Evolutionary conservation across 2,888 invertebrate species (phyloP).

Genomic region (Acleris holmiana): DNA sequence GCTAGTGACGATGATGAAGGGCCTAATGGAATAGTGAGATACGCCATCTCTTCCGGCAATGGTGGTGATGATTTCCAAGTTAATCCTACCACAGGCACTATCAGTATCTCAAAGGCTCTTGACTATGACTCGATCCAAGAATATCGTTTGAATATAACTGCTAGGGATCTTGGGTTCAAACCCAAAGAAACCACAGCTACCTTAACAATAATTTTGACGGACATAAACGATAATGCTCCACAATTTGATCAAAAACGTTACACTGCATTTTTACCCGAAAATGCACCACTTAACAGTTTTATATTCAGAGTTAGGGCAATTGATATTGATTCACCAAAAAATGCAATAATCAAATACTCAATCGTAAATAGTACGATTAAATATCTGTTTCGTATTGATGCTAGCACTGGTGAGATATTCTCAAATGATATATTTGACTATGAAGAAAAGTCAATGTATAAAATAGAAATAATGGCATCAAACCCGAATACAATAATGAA

Average conservation of each 20-base stretch:
- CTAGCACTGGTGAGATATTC: constrained; percentile 89
- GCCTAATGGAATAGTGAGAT: constrained; percentile 94
- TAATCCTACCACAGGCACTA: constrained; percentile 89
- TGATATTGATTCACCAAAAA: constrained; percentile 94
- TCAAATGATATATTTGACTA: constrained; percentile 93
- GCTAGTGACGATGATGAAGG: constrained; percentile 94
- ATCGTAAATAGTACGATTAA: constrained; percentile 91
- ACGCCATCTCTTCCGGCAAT: constrained; percentile 93
- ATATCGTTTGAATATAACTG: constrained; percentile 94
- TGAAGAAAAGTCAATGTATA: constrained; percentile 91
- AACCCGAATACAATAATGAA: constrained; percentile 94
- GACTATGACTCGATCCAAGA: constrained; percentile 95
- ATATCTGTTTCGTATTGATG: constrained; percentile 90
- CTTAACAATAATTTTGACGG: constrained; percentile 93
- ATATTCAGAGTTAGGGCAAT: constrained; percentile 90
- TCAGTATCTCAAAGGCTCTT: constrained; percentile 90
- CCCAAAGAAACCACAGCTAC: constrained; percentile 90
- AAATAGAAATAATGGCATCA: constrained; percentile 90
- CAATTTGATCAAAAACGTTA: constrained; percentile 91
- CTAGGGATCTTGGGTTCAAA: constrained; percentile 93
- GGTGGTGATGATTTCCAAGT: constrained; percentile 92
- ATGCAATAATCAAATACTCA: constrained; percentile 93
- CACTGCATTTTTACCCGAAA: constrained; percentile 92
- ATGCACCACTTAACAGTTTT: constrained; percentile 89
- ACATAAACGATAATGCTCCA: constrained; percentile 97